phyloP scores from a whole-genome alignment of 1,140 invertebrate species.

The Chrysopa pallens region DNA sequence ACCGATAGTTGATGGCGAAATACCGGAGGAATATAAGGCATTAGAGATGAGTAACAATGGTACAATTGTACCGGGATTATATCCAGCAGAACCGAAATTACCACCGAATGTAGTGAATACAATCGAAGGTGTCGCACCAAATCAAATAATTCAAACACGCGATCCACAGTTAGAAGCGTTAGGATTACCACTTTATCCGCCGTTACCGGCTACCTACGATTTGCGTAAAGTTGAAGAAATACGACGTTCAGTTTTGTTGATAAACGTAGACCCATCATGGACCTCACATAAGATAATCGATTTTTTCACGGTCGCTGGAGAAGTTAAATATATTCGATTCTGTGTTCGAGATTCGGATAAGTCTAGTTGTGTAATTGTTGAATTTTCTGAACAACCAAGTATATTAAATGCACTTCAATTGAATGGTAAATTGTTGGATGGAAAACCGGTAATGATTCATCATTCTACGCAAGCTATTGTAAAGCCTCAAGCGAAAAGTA shows the following conservation, averaged over 20 bases:
- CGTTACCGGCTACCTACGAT: slow-evolving; percentile 78
- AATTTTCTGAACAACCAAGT: slow-evolving; percentile 82
- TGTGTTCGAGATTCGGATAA: slow-evolving; percentile 67
- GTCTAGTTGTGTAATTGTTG: slow-evolving; percentile 68
- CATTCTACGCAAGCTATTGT: slow-evolving; percentile 82
- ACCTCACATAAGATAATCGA: slow-evolving; percentile 63
- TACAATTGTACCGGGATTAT: slow-evolving; percentile 61
- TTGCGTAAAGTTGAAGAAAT: slow-evolving; percentile 91
- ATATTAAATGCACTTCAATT: slow-evolving; percentile 74
- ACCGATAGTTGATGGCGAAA: slow-evolving; percentile 70
- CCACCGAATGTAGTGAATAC: slow-evolving; percentile 80
- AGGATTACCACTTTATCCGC: slow-evolving; percentile 80
- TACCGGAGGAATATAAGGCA: slow-evolving; percentile 88
- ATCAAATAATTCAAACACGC: slow-evolving; percentile 72
- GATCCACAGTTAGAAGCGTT: slow-evolving; percentile 76
- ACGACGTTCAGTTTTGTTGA: slow-evolving; percentile 67
- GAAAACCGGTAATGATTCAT: slow-evolving; percentile 46
- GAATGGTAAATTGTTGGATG: slow-evolving; percentile 59
- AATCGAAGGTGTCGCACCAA: slow-evolving; percentile 65
- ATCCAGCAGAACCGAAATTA: slow-evolving; percentile 65
- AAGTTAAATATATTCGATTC: slow-evolving; percentile 90
- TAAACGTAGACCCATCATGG: slow-evolving; percentile 50
- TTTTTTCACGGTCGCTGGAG: slow-evolving; percentile 70
- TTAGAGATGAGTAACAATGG: slow-evolving; percentile 79
- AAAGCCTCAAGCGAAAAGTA: slow-evolving; percentile 86